Percentiles rank a stretch among this genome's conserved stretches.
Evolutionary conservation across 2,888 invertebrate genomes (phyloP).

Genomic region (Pseudococcus longispinus): DNA sequence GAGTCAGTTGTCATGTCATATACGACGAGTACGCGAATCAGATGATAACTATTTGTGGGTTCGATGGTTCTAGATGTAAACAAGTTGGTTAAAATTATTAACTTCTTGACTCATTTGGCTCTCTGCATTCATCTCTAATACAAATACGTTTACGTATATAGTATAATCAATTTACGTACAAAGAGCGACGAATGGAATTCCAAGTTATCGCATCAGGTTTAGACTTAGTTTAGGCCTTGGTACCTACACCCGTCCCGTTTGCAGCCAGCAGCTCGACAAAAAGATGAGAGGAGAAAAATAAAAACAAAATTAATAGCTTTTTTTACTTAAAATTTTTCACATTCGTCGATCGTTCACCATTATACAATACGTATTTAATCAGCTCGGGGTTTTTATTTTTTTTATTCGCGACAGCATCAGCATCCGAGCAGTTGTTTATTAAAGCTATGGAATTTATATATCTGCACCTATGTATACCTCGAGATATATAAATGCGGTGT

Average conservation of each 20-base stretch:
- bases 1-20: conserved; percentile 1
- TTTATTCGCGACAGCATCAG: neutral
- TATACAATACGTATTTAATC: conserved; percentile 40
- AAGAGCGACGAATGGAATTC: conserved; percentile 5
- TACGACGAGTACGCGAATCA: neutral
- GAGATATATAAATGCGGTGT: no score
- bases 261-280: neutral
- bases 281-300: neutral
- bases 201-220: conserved; percentile 14
- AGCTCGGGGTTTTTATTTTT: neutral
- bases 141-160: neutral
- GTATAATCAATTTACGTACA: neutral
- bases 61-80: conserved; percentile 5
- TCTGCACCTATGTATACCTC: neutral
- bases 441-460: conserved; percentile 30
- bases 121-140: neutral
- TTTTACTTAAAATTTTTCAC: conserved; percentile 40
- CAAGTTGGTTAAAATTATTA: neutral
- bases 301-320: conserved; percentile 13
- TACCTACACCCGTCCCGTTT: neutral
- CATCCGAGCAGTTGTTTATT: conserved; percentile 1
- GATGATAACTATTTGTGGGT: conserved; percentile 23
- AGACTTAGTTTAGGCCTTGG: conserved; percentile 8
- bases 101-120: neutral
- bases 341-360: neutral